A percentile compares a stretch with the other conserved stretches of the same genome.
Conservation (phyloP, 2,888 invertebrate species). For the Rotaria socialis region DNA sequence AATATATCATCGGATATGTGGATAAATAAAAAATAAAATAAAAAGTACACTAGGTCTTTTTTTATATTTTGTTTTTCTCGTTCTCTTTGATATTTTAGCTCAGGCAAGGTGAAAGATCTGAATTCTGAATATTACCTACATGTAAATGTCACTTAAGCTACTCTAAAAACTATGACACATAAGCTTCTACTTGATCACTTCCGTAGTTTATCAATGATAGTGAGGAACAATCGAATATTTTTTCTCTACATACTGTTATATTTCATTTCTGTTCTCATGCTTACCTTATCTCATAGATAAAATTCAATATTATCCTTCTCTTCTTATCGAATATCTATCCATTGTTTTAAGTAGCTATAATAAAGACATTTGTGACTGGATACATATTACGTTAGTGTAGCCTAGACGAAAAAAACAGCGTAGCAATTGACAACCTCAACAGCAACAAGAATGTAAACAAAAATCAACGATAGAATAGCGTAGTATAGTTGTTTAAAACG, state of each 20-base stretch:
- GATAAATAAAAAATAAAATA: too few species aligned
- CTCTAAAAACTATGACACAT: not conserved
- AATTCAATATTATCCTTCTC: not conserved
- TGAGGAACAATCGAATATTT: not conserved
- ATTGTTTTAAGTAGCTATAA: not conserved
- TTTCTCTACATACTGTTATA: not conserved
- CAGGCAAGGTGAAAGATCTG: not conserved
- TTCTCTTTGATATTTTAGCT: not conserved
- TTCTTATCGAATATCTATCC: not conserved
- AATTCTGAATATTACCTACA: not conserved
- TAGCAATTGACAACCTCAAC: too few species aligned
- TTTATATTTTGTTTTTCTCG: not conserved
- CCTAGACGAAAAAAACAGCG: not conserved
- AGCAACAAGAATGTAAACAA: too few species aligned
- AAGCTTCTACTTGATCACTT: not conserved
- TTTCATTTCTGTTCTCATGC: not conserved
- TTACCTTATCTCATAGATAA: not conserved
- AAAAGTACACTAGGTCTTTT: too few species aligned
- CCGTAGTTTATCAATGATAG: not conserved
- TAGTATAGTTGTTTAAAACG: too few species aligned
- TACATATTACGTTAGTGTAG: not conserved
- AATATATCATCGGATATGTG: too few species aligned
- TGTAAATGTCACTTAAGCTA: not conserved
- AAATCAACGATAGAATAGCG: too few species aligned
- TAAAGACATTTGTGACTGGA: not conserved